Conservation (phyloP, 2,113 vertebrate genomes). For the Pomatorhinus ruficollis region DNA sequence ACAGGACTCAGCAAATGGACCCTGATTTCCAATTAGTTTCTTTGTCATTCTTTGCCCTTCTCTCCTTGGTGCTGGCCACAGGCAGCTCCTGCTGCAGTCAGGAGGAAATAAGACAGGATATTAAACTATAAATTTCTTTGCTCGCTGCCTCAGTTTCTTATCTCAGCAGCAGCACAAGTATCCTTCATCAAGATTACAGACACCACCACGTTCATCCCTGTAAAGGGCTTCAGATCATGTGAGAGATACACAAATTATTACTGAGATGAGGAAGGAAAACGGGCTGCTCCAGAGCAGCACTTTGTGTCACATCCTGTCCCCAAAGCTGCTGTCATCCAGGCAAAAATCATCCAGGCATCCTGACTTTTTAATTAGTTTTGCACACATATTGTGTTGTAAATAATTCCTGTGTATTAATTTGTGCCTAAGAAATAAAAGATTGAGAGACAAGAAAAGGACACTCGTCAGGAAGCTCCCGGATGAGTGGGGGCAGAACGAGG, state of each 20-base stretch:
- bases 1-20: background rate
- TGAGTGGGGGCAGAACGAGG: too few relatives aligned
- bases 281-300: background rate
- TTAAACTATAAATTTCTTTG: slow-evolving; percentile 27
- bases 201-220: background rate
- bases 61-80: background rate
- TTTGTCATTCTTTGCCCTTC: slow-evolving; percentile 38
- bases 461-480: too few relatives aligned
- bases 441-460: too few relatives aligned
- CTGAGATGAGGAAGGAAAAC: background rate
- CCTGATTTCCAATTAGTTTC: slow-evolving; percentile 31
- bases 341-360: background rate
- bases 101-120: slow-evolving; percentile 40
- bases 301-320: background rate
- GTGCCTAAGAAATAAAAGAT: too few relatives aligned
- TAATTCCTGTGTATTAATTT: too few relatives aligned
- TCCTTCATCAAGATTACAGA: background rate
- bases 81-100: background rate
- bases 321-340: background rate
- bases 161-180: background rate
- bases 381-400: too few relatives aligned
- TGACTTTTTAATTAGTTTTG: background rate
- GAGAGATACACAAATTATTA: background rate
- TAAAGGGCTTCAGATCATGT: background rate
- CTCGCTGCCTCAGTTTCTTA: slow-evolving; percentile 29